Evolutionary conservation across 1,140 invertebrate species (phyloP).

Genomic region (Calephelis virginiensis): DNA sequence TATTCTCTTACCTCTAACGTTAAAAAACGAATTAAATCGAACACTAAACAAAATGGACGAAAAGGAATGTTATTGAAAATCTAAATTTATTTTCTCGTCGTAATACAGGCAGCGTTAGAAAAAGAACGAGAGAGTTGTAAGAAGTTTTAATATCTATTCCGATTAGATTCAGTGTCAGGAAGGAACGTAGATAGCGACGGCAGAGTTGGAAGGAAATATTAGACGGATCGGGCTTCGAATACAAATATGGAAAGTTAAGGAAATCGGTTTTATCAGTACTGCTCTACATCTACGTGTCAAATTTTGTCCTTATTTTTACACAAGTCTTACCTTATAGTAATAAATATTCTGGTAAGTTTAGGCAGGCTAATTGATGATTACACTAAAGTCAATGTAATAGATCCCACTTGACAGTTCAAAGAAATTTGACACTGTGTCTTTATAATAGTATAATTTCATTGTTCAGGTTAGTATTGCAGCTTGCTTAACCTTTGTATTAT

Average conservation of each 20-base stretch:
- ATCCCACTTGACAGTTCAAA: too few relatives aligned
- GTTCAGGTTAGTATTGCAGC: too few relatives aligned
- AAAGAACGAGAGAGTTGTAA: conserved; percentile 45
- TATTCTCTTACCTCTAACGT: too few relatives aligned
- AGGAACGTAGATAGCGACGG: conserved; percentile 70
- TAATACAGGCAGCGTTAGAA: conserved; percentile 18
- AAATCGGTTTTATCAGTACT: conserved; percentile 71
- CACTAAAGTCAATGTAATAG: too few relatives aligned
- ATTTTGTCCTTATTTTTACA: conserved; percentile 28
- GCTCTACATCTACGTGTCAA: conserved; percentile 68
- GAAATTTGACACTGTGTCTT: too few relatives aligned
- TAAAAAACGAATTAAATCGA: not conserved
- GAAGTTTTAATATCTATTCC: conserved; percentile 77
- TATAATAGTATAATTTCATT: too few relatives aligned
- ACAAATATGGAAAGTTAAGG: conserved; percentile 75
- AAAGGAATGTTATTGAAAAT: conserved; percentile 1
- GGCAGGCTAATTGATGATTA: too few relatives aligned
- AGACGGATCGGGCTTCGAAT: conserved; percentile 73
- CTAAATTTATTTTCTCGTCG: conserved; percentile 6
- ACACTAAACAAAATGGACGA: not conserved
- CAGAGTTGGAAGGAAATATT: conserved; percentile 74
- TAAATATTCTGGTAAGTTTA: too few relatives aligned
- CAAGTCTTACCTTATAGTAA: too few relatives aligned
- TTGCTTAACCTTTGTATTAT: too few relatives aligned
- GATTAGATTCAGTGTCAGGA: conserved; percentile 77